Evolutionary conservation across 1,140 invertebrate species (phyloP), one percentile per base, ranked within the genome.

Genomic region (Mizuhopecten yessoensis): DNA sequence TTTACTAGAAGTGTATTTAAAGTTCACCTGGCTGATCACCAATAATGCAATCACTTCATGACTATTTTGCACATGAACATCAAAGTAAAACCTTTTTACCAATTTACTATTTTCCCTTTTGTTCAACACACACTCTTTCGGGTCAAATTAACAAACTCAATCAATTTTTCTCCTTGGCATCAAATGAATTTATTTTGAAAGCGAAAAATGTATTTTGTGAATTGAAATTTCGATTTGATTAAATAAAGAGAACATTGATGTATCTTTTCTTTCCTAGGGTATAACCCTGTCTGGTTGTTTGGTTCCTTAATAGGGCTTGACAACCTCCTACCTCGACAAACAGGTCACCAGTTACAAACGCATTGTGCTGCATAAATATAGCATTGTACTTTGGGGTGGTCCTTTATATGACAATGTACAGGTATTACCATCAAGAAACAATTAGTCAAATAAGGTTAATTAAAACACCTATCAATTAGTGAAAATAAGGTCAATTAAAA

Each of bases 101-200:
- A 75, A 75, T 75, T 75, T 29, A n/a, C 57, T 29, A 75, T 75
- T 29, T 75, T 75, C 57, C n/a, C 57, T n/a, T 75, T 75, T n/a
- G n/a, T n/a, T n/a, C n/a, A n/a, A n/a, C n/a, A n/a, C n/a, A n/a
- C n/a, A n/a, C n/a, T 29, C 23, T 29, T 75, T 75, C 29, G 5
- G 29, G 57, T 75, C n/a, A 75, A 75, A 75, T 75, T 75, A 75
- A 29, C 57, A 75, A 29, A 75, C n/a, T 75, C 57, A 75, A 75
- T n/a, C 57, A 75, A 75, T 3, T 75, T 75, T 75, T 75, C 57
- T 75, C n/a, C 29, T 75, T 7, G 57, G 5, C 57, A 75, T 29
- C n/a, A 75, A 75, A 75, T 75, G 57, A 75, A 29, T n/a, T n/a
- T 75, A 17, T 29, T 3, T 29, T 5, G 57, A 75, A 75, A 75